Evolutionary conservation across 2,888 invertebrate genomes (phyloP), one percentile per base, ranked within the genome.

Genomic region (Clusia tigrina): DNA sequence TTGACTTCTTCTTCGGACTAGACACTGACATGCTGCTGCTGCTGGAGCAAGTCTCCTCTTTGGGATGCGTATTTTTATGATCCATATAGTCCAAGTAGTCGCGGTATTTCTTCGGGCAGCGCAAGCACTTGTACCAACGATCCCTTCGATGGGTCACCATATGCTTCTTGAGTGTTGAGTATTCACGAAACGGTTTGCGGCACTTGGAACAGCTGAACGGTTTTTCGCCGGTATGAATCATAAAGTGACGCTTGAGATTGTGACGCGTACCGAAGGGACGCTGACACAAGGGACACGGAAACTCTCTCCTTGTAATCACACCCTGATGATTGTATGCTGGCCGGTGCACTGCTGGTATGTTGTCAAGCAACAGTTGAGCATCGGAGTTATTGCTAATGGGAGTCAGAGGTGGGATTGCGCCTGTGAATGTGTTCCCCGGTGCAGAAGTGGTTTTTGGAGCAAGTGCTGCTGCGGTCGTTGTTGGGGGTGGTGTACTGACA

Each of bases 161-260:
- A 46, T 83, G 83, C 58, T 83, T 83, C 62, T 82, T 82, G 0
- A 83, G 69, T 0, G 83, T 83, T 9, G 82, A 82, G 64, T 81
- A 79, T 64, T 83, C 83, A 1, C 83, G 78, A 54, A 83, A 83
- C 0, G 81, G 79, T 66, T 82, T 82, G 37, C 79, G 78, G 62
- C 83, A 83, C 38, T 79, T 77, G 57, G 69, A 73, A 66, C 83
- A 83, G 60, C 76, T 78, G 62, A 80, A 83, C 0, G 83, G 83
- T 57, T 83, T 83, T 58, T 83, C 83, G 2, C 81, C 83, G 0
- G 83, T 83, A 62, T 83, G 83, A 20, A 83, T 83, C 83, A 83
- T 83, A 56, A 80, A 80, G 63, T 83, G 83, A 0, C 83, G 79
- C 58, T 82, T 82, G 1, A 83, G 76, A 68, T 83, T 83, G 64